Percentiles rank a stretch among this genome's conserved stretches.
phyloP scores from a whole-genome alignment of 1,140 invertebrate genomes.

The Teleogryllus occipitalis region DNA sequence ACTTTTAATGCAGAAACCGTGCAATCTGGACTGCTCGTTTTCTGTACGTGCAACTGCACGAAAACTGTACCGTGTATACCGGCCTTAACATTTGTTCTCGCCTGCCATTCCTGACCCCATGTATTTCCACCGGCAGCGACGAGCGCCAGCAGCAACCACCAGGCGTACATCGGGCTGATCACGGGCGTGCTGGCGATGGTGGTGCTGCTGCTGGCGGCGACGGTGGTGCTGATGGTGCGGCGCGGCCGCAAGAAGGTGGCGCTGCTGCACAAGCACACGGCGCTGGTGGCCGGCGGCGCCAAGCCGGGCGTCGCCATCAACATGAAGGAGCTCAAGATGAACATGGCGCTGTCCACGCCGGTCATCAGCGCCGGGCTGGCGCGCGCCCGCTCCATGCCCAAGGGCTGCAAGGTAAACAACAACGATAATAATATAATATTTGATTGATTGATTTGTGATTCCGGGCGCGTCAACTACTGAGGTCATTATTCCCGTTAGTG shows the following conservation, averaged over 20 bases:
- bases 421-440: too few relatives aligned
- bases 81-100: too few relatives aligned
- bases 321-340: slow-evolving; percentile 55
- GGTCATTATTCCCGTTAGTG: too few relatives aligned
- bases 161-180: slow-evolving; percentile 69
- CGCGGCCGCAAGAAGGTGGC: slow-evolving; percentile 60
- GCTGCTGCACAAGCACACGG: slow-evolving; percentile 59
- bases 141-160: slow-evolving; percentile 52
- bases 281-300: slow-evolving; percentile 39
- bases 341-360: slow-evolving; percentile 40
- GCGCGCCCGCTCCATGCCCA: slow-evolving; percentile 40
- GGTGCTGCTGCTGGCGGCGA: slow-evolving; percentile 56
- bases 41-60: too few relatives aligned
- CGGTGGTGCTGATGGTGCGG: slow-evolving; percentile 59
- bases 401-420: slow-evolving; percentile 30
- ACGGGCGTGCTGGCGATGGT: slow-evolving; percentile 66
- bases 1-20: too few relatives aligned
- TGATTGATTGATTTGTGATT: too few relatives aligned
- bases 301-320: slow-evolving; percentile 50
- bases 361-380: slow-evolving; percentile 48
- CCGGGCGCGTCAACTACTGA: too few relatives aligned
- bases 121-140: slow-evolving; percentile 38
- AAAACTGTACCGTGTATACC: too few relatives aligned
- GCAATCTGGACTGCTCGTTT: too few relatives aligned
- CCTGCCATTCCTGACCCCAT: too few relatives aligned